A percentile compares a stretch with the other conserved stretches of the same genome.
These are phyloP conservation scores for Halcyon chelicuti DNA, from an alignment of 2,797 vertebrate genomes.

Conservation along the genomic window DNA sequence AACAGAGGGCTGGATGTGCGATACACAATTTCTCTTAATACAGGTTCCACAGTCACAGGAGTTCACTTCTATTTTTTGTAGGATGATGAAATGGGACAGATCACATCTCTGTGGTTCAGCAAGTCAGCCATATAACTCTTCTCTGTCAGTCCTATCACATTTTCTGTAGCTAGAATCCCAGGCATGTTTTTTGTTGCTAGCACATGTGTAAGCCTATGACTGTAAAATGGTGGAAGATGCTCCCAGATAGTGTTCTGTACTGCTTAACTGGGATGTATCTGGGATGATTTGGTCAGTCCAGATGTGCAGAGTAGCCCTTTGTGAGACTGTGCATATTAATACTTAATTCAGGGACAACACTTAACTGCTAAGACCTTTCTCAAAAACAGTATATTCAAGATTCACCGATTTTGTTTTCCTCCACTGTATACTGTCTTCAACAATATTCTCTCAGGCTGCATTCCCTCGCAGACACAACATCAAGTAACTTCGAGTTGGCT, in stretches of 20 bases:
- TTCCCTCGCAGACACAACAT: neutral
- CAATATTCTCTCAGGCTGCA: neutral
- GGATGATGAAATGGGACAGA: neutral
- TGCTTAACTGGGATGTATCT: neutral
- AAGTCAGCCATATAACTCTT: neutral
- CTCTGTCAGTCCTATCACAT: neutral
- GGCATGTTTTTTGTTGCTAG: neutral
- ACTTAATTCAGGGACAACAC: neutral
- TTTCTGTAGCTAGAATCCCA: neutral
- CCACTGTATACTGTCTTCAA: neutral
- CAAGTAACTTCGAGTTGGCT: neutral
- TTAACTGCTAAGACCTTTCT: neutral
- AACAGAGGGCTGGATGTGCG: neutral
- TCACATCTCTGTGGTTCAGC: neutral
- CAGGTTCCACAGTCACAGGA: neutral
- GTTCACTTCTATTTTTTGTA: neutral
- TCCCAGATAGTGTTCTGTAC: neutral
- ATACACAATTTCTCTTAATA: neutral
- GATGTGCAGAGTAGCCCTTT: neutral
- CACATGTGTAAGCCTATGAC: neutral
- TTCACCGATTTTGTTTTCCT: neutral
- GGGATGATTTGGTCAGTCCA: neutral
- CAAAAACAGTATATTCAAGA: neutral
- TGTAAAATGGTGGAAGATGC: neutral
- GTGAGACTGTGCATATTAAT: neutral